Base-by-base conservation (phyloP, 2,888 invertebrate species). In the Caenorhabditis imperialis region DNA sequence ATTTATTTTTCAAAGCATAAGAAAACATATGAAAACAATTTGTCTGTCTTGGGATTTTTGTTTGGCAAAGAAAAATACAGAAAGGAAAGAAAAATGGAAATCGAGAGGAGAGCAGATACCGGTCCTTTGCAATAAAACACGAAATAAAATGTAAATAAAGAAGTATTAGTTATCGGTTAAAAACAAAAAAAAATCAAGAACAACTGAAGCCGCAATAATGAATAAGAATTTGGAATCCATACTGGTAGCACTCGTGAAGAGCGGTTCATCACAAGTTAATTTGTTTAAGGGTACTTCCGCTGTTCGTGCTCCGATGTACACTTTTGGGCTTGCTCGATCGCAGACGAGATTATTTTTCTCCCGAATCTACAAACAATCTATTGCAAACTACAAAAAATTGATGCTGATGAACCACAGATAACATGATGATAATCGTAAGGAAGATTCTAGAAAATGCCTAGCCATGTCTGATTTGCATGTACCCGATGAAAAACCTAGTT, bases 341-440 rank as follows among this genome's bases (percentile, higher is more conserved):
- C 87, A 87, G 6, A 81, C 79, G 38, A 87, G 62, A 20, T 61
- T 60, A 50, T 76, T 77, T 47, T 83, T 84, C 22, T 87, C 86
- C 20, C 82, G 79, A n/a, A 87, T 76, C 86, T 86, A 65, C 23
- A 84, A 70, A 33, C 23, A 33, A 53, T 40, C 20, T 10, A n/a
- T 25, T 30, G 14, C 18, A 25, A 30, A 30, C 30, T 30, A 35
- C 33, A 47, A 51, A 45, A 62, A 48, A 23, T 23, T 23, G 25
- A 14, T 45, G 18, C n/a, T 16, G 14, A 4, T 45, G 22, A 14
- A 25, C 14, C 22, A 25, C 18, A 23, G 45, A 14, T 18, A 23
- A 23, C 50, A 23, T 50, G 12, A 18, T 22, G 50, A 10, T 6
- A 30, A 30, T 30, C 10, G 30, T 30, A 7, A 7, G 30, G 30